Percentiles rank a stretch among this genome's conserved stretches.
phyloP scores from a whole-genome alignment of 1,140 invertebrate genomes.

The Neodiprion fabricii region DNA sequence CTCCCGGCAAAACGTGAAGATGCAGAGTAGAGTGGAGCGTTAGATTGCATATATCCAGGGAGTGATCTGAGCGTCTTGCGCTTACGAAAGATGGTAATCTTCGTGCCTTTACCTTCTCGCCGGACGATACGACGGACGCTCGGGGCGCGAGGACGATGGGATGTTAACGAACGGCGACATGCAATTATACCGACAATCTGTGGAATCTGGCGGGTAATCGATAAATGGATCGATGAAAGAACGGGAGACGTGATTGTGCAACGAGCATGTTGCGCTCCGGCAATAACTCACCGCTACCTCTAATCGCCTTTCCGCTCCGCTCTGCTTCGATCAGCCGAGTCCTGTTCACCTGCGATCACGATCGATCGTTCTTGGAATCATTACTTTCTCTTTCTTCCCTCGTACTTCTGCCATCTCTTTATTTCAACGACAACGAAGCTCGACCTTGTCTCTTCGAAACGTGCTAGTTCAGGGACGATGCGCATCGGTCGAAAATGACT shows the following conservation, averaged over 20 bases:
- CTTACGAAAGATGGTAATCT: conserved; percentile 6
- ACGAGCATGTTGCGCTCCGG: background rate
- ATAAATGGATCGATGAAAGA: conserved; percentile 19
- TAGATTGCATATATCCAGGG: too few relatives aligned
- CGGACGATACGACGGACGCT: background rate
- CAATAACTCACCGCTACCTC: too few relatives aligned
- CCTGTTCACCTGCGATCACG: background rate
- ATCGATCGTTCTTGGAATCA: conserved; percentile 5
- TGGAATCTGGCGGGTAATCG: conserved; percentile 17
- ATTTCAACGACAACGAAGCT: background rate
- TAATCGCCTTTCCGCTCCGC: too few relatives aligned
- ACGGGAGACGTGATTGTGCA: background rate
- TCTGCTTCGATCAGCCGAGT: background rate
- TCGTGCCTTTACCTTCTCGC: background rate
- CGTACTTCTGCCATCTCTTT: background rate
- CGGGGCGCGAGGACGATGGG: conserved; percentile 12
- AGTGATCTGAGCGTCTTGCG: background rate
- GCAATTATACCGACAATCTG: conserved; percentile 13
- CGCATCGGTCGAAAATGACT: too few relatives aligned
- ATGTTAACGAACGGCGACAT: conserved; percentile 18
- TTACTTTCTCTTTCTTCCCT: background rate
- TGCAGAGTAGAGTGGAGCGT: too few relatives aligned
- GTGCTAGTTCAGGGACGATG: background rate
- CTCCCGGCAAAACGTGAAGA: too few relatives aligned
- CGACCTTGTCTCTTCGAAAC: background rate